Percentiles rank a stretch among this genome's conserved stretches.
Evolutionary conservation across 2,113 vertebrate genomes (phyloP).

Genomic region (Abramis brama): DNA sequence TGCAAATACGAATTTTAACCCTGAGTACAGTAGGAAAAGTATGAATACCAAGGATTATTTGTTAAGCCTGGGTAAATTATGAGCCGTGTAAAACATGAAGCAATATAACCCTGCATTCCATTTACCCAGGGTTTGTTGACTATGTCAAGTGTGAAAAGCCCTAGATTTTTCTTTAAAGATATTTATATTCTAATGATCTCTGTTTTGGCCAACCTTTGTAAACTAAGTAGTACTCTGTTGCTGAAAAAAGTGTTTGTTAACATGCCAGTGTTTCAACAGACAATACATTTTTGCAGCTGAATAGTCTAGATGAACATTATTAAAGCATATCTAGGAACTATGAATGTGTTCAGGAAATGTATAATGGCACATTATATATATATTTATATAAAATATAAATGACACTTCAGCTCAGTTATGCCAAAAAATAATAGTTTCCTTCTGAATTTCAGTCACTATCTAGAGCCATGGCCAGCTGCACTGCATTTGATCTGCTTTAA

Average conservation of each 20-base stretch:
- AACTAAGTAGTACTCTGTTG: neutral
- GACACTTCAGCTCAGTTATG: neutral
- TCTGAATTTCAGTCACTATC: neutral
- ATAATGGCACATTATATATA: neutral
- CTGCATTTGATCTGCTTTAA: constrained; percentile 4
- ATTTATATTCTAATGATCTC: neutral
- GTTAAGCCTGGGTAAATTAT: no score
- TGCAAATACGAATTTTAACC: no score
- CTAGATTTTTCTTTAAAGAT: neutral
- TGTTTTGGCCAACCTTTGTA: neutral
- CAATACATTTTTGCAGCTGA: neutral
- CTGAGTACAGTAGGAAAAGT: no score
- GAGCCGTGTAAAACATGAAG: no score
- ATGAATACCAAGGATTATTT: no score
- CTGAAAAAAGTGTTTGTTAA: neutral
- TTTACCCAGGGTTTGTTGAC: no score
- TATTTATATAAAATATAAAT: neutral
- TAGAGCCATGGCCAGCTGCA: constrained; percentile 22
- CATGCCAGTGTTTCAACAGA: neutral
- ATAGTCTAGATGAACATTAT: neutral
- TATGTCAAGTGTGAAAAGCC: no score
- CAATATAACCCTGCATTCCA: no score
- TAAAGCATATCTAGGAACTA: neutral
- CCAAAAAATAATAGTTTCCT: neutral
- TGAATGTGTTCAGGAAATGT: neutral